Conservation (phyloP, 2,113 vertebrate species). For the Dendropsophus ebraccatus region DNA sequence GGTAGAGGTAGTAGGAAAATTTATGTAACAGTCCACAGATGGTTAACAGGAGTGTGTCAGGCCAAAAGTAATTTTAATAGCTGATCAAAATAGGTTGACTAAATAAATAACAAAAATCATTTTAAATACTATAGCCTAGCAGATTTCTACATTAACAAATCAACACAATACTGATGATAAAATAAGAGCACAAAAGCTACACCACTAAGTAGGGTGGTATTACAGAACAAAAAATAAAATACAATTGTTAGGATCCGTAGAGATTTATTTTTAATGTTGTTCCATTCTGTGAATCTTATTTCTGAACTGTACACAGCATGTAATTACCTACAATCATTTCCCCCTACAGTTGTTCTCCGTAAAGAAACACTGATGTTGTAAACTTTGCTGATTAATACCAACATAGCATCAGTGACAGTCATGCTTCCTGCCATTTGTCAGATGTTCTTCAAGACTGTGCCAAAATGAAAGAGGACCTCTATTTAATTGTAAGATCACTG, state of each 20-base stretch:
- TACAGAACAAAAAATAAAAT: constrained; percentile 19
- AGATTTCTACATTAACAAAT: constrained; percentile 77
- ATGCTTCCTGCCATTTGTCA: constrained; percentile 61
- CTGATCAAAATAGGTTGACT: constrained; percentile 79
- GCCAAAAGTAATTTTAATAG: constrained; percentile 73
- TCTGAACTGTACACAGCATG: constrained; percentile 64
- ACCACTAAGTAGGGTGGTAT: constrained; percentile 51
- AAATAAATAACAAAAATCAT: constrained; percentile 92
- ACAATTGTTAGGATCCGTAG: constrained; percentile 43
- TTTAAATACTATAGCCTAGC: constrained; percentile 83
- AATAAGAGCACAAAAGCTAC: constrained; percentile 52
- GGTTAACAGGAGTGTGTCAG: constrained; percentile 73
- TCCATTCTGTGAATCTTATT: constrained; percentile 66
- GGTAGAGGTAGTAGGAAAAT: constrained; percentile 90
- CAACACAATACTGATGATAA: constrained; percentile 71
- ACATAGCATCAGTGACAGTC: constrained; percentile 63
- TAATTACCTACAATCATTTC: constrained; percentile 64
- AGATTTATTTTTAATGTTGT: constrained; percentile 61
- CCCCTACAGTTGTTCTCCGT: constrained; percentile 65
- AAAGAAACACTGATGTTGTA: constrained; percentile 67
- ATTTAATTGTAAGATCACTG: constrained; percentile 44
- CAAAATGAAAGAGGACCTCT: constrained; percentile 36
- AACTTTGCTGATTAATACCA: constrained; percentile 73
- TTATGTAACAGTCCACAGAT: constrained; percentile 81
- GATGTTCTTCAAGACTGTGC: constrained; percentile 58